Evolutionary conservation across 2,888 invertebrate species (phyloP).

Genomic region (Priapulus caudatus): DNA sequence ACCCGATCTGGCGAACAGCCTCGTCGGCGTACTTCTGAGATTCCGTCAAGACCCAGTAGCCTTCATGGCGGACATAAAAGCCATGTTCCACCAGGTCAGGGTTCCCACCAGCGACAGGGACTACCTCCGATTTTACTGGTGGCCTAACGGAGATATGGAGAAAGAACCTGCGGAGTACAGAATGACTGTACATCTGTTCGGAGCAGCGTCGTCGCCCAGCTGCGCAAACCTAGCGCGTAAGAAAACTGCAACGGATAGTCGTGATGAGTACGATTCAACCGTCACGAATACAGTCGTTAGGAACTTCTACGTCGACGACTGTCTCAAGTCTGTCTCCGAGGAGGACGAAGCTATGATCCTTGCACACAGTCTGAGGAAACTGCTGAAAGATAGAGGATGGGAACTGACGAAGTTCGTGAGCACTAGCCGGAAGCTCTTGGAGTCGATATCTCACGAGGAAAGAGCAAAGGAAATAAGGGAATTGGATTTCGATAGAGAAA

Average conservation of each 20-base stretch:
- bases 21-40: slow-evolving; percentile 8
- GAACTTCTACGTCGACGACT: slow-evolving; percentile 9
- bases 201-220: slow-evolving; percentile 9
- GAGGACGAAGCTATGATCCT: slow-evolving; percentile 6
- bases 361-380: not conserved
- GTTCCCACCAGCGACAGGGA: not conserved
- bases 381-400: not conserved
- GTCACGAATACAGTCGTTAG: not conserved
- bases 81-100: slow-evolving; percentile 5
- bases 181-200: too few relatives aligned
- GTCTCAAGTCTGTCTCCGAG: not conserved
- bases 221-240: slow-evolving; percentile 3
- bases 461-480: not conserved
- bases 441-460: not conserved
- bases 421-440: not conserved
- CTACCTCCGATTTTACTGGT: slow-evolving; percentile 6
- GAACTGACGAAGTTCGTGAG: not conserved
- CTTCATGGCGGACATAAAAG: slow-evolving; percentile 2
- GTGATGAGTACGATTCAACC: not conserved
- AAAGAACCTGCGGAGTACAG: slow-evolving; percentile 2
- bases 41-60: slow-evolving; percentile 7
- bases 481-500: not conserved
- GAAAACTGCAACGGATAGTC: not conserved
- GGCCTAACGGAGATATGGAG: not conserved
- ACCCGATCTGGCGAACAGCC: slow-evolving; percentile 3